Conservation (phyloP, 2,113 vertebrate genomes). For the Benitochromis conjunctus region DNA sequence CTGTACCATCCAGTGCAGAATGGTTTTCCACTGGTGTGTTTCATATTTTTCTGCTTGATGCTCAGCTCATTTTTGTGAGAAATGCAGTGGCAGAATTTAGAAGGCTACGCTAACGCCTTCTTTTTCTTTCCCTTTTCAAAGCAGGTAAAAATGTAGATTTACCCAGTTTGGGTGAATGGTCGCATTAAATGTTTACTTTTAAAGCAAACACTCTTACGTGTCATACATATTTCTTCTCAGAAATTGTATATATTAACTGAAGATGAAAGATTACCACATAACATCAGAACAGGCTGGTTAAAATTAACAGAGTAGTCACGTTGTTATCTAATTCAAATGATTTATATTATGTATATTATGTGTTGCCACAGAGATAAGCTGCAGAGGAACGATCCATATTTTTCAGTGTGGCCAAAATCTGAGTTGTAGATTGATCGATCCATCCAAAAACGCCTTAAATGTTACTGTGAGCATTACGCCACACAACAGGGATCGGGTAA, state of each 20-base stretch:
- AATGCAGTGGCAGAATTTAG: background rate
- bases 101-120: background rate
- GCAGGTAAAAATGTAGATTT: background rate
- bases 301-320: background rate
- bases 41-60: background rate
- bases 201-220: background rate
- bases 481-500: background rate
- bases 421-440: background rate
- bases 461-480: background rate
- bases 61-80: background rate
- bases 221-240: background rate
- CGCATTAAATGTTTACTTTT: background rate
- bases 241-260: background rate
- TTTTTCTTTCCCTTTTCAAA: background rate
- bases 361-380: background rate
- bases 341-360: background rate
- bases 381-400: background rate
- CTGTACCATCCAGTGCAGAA: background rate
- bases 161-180: background rate
- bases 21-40: background rate
- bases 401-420: background rate
- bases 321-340: background rate
- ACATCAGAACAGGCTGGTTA: background rate
- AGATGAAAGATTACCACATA: background rate
- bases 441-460: background rate